These are phyloP conservation scores for Ophion obscuratus DNA, from an alignment of 2,888 invertebrate genomes.

Conservation along the genomic window DNA sequence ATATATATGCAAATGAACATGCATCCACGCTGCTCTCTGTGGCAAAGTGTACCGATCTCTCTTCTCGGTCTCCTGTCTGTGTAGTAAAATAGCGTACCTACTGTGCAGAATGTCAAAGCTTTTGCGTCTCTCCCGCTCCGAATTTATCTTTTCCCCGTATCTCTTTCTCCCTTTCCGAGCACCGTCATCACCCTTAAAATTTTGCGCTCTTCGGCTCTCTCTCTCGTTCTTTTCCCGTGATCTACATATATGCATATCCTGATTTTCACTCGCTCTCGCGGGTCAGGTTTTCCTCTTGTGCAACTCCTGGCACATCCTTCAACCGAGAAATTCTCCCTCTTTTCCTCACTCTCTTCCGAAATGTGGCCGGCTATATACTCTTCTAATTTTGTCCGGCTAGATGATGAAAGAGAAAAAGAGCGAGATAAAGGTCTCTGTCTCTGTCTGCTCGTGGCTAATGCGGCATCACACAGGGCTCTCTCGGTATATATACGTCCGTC, in stretches of 20 bases:
- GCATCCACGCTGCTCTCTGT: neutral
- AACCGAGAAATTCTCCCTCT: constrained; percentile 41
- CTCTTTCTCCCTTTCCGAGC: constrained; percentile 23
- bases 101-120: constrained; percentile 50
- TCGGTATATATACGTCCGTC: constrained; percentile 57
- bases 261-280: constrained; percentile 53
- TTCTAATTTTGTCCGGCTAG: constrained; percentile 54
- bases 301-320: constrained; percentile 52
- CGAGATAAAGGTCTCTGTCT: constrained; percentile 26
- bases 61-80: constrained; percentile 16
- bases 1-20: constrained; percentile 20
- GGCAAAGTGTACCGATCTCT: constrained; percentile 27
- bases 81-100: constrained; percentile 29
- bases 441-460: constrained; percentile 62
- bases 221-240: neutral
- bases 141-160: constrained; percentile 53
- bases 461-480: constrained; percentile 56
- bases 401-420: constrained; percentile 36
- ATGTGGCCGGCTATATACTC: constrained; percentile 31
- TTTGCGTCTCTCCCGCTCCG: constrained; percentile 12
- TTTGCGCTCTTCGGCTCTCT: constrained; percentile 21
- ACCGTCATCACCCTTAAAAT: constrained; percentile 33
- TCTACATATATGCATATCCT: constrained; percentile 21
- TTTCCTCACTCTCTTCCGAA: neutral
- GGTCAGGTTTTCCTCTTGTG: constrained; percentile 47